Conservation (phyloP, 1,140 invertebrate species). For the Kradibia gibbosae region DNA sequence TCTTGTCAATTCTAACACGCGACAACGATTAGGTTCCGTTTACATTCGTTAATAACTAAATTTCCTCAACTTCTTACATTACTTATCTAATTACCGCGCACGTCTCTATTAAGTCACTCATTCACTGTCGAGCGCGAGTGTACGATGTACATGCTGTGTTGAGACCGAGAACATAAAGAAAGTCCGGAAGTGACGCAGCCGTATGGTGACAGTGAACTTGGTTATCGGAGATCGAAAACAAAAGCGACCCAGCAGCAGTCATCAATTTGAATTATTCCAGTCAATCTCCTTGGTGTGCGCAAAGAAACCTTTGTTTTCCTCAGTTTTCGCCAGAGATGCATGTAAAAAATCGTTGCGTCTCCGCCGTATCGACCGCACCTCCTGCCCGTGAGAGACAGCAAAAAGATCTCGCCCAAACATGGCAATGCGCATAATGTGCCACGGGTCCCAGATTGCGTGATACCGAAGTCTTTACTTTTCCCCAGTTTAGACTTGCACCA, state of each 20-base stretch:
- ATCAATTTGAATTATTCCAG: constrained; percentile 43
- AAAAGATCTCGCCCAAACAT: no score
- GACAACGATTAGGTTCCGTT: neutral
- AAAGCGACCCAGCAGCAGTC: neutral
- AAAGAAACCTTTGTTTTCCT: neutral
- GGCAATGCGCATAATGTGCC: no score
- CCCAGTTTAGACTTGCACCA: neutral
- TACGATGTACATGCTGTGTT: no score
- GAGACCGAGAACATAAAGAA: neutral
- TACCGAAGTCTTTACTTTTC: neutral
- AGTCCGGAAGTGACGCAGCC: constrained; percentile 11
- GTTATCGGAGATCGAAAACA: neutral
- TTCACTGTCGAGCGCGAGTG: neutral
- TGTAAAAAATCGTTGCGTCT: constrained; percentile 17
- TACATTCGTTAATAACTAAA: neutral
- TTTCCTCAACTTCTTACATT: constrained; percentile 23
- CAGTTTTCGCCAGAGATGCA: neutral
- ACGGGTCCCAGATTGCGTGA: no score
- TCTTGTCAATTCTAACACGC: neutral
- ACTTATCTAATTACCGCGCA: constrained; percentile 43
- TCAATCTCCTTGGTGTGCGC: constrained; percentile 21
- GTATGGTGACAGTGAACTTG: neutral
- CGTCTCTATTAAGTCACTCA: constrained; percentile 27
- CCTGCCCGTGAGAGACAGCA: no score
- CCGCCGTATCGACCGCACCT: neutral